Percentiles rank a stretch among this genome's conserved stretches.
Conservation (phyloP, 2,888 invertebrate species). For the Rotaria macrura region DNA sequence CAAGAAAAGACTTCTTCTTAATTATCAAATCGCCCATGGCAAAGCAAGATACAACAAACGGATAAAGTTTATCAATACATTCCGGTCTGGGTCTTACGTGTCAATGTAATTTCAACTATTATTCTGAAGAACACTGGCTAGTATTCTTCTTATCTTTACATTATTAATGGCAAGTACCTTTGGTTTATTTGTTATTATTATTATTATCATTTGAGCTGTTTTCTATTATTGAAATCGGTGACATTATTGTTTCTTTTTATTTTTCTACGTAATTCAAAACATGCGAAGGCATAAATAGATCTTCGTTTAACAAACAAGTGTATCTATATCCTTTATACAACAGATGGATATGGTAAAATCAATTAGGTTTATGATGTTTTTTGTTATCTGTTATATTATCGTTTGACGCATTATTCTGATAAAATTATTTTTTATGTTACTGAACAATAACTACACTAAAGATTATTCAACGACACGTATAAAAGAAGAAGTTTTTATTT, state of each 20-base stretch:
- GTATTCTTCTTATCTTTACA: neutral
- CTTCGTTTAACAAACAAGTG: neutral
- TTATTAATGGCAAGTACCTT: neutral
- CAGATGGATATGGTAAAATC: neutral
- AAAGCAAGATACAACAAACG: neutral
- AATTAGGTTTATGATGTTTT: neutral
- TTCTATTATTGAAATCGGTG: constrained; percentile 6
- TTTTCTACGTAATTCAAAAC: neutral
- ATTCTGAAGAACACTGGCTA: neutral
- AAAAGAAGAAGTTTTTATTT: neutral
- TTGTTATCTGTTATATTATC: neutral
- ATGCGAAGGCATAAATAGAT: too few species aligned
- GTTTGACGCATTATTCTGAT: neutral
- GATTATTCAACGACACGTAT: neutral
- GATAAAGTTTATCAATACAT: neutral
- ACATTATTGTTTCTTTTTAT: neutral
- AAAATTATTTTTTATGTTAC: neutral
- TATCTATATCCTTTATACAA: neutral
- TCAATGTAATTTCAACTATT: neutral
- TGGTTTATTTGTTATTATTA: neutral
- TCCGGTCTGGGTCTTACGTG: neutral
- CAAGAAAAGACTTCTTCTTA: neutral
- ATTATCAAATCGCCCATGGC: neutral
- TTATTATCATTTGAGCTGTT: neutral
- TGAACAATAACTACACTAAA: neutral